These are phyloP conservation scores for Clinocottus analis DNA, from an alignment of 2,113 vertebrate genomes.

Conservation along the genomic window DNA sequence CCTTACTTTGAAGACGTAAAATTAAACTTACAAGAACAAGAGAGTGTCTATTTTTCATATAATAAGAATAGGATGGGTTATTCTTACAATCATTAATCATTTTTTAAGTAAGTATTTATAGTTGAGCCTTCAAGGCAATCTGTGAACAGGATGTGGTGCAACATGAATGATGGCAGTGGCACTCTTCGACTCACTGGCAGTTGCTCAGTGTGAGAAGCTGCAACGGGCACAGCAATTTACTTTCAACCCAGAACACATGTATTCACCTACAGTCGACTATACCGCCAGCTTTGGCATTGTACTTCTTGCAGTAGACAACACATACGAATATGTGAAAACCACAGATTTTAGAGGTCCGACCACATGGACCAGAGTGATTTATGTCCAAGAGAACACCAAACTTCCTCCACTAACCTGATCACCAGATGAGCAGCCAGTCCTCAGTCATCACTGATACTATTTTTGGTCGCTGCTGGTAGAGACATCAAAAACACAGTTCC, in stretches of 20 bases:
- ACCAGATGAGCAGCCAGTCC: not conserved
- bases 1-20: not conserved
- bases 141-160: conserved; percentile 57
- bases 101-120: not conserved
- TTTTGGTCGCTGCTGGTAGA: not conserved
- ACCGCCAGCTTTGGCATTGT: not conserved
- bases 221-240: not conserved
- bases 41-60: too few relatives aligned
- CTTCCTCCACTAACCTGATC: conserved; percentile 51
- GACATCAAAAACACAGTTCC: not conserved
- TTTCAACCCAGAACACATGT: not conserved
- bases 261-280: not conserved
- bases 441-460: not conserved
- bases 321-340: not conserved
- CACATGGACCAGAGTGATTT: not conserved
- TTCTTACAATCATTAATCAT: not conserved
- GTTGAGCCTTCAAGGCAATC: not conserved
- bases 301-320: not conserved
- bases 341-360: not conserved
- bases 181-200: not conserved
- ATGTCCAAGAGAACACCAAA: not conserved
- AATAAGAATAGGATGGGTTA: not conserved
- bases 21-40: not conserved
- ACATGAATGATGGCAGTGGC: conserved; percentile 13
- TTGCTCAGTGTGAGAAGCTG: not conserved